Base-by-base conservation (phyloP, 2,113 vertebrate genomes). In the Cryptotis parvus region DNA sequence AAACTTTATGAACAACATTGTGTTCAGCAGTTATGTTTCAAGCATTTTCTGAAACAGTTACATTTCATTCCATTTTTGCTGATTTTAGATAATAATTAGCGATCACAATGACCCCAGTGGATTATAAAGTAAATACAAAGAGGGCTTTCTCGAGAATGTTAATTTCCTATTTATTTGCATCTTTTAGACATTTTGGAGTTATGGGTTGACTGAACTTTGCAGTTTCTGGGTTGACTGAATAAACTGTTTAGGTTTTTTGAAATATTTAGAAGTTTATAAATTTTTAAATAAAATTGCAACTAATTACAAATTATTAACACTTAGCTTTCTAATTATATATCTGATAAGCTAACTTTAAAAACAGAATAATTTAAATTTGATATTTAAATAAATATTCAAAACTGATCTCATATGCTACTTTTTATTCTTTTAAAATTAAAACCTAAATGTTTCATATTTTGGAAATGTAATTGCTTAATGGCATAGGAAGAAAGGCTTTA, bases 351-450 rank as follows among this genome's bases (percentile, higher is more conserved):
- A 88, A 70, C 65, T 79, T 83, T 80, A 39, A 91, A 91, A 92
- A 69, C 45, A 31, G 82, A 45, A 52, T 39, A 74, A 43, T 92
- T 81, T 6, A 72, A 78, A 52, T 39, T 83, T 63, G 89, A 61
- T 9, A 86, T 82, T 29, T 35, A 87, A 92, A 84, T 80, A 92
- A 90, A 65, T 66, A 66, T 37, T 79, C 7, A 43, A 66, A 72
- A 49, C 31, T 89, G 14, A 86, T 79, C 49, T 82, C 55, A 31
- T 77, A 29, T 77, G 1, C 68, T 73, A 61, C 61, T 12, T 88
- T 87, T 65, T 31, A 24, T 70, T 84, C 94, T 91, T 92, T 52
- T 73, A 84, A 83, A 90, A 45, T 55, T 39, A 74, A 87, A 77
- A 72, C 18, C 65, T 39, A 33, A 9, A 81, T 77, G 74, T 81